Conservation (phyloP, 1,140 invertebrate genomes). For the Anastrepha ludens region DNA sequence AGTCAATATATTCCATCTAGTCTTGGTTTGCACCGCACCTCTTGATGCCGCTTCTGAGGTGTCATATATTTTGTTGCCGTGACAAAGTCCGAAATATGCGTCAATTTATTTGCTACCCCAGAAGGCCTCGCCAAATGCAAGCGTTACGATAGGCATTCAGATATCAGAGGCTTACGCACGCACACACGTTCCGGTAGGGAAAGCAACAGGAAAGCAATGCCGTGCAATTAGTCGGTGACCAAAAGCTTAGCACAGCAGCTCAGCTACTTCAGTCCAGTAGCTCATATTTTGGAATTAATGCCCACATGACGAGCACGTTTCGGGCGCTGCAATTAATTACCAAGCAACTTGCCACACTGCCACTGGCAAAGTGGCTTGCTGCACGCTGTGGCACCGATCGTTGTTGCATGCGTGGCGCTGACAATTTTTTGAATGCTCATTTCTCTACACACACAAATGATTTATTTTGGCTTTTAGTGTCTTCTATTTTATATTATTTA, state of each 20-base stretch:
- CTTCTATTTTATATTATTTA: conserved; percentile 64
- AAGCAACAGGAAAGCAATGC: background rate
- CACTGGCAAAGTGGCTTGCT: background rate
- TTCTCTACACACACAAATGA: conserved; percentile 56
- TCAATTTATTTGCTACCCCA: conserved; percentile 36
- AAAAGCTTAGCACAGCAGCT: too few relatives aligned
- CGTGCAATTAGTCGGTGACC: background rate
- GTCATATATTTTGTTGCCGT: background rate
- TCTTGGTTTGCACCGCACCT: background rate
- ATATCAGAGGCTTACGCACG: background rate
- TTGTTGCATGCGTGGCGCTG: conserved; percentile 12
- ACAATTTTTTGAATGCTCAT: background rate
- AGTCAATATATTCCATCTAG: background rate
- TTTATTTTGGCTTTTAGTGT: conserved; percentile 71
- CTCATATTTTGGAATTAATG: conserved; percentile 50
- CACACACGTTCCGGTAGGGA: background rate
- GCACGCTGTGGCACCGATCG: background rate
- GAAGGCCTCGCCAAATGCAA: background rate
- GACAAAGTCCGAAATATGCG: conserved; percentile 31
- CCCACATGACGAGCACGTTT: conserved; percentile 32
- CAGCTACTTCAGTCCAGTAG: background rate
- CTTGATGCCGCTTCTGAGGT: background rate
- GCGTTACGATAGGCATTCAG: background rate
- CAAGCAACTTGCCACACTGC: conserved; percentile 28
- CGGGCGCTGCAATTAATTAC: conserved; percentile 40